A percentile compares a stretch with the other conserved stretches of the same genome.
Conservation (phyloP, 2,888 invertebrate genomes). For the Pseudococcus jackbeardsleyi region DNA sequence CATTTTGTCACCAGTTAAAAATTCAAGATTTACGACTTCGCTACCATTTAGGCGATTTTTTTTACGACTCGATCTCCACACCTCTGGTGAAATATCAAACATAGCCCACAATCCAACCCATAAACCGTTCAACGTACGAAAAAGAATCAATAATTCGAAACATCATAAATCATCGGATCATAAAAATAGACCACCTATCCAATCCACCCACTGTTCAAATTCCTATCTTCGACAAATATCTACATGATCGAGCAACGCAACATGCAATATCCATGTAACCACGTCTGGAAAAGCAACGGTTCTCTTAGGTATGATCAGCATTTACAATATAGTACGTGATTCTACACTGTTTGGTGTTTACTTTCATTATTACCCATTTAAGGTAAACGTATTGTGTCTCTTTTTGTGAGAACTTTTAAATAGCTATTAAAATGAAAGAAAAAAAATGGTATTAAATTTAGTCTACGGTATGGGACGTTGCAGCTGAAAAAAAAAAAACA, state of each 20-base stretch:
- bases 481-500: neutral
- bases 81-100: neutral
- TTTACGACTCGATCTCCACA: neutral
- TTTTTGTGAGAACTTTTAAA: conserved; percentile 30
- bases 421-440: conserved; percentile 11
- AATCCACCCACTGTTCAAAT: conserved; percentile 7
- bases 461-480: neutral
- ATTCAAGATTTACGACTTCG: too few relatives aligned
- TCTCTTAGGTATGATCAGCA: conserved; percentile 16
- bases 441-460: conserved; percentile 8
- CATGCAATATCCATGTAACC: conserved; percentile 23
- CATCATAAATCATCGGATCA: conserved; percentile 20
- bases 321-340: conserved; percentile 24
- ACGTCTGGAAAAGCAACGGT: conserved; percentile 25
- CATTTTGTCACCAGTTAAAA: too few relatives aligned
- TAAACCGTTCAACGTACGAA: neutral
- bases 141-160: neutral
- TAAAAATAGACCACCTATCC: neutral
- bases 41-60: neutral
- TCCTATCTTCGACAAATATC: conserved; percentile 33
- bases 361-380: conserved; percentile 45
- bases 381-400: conserved; percentile 27
- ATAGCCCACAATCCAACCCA: neutral
- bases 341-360: conserved; percentile 8
- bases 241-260: neutral